Evolutionary conservation across 2,797 vertebrate species (phyloP), one percentile per base, ranked within the genome.

Genomic region (Oreochromis mossambicus): DNA sequence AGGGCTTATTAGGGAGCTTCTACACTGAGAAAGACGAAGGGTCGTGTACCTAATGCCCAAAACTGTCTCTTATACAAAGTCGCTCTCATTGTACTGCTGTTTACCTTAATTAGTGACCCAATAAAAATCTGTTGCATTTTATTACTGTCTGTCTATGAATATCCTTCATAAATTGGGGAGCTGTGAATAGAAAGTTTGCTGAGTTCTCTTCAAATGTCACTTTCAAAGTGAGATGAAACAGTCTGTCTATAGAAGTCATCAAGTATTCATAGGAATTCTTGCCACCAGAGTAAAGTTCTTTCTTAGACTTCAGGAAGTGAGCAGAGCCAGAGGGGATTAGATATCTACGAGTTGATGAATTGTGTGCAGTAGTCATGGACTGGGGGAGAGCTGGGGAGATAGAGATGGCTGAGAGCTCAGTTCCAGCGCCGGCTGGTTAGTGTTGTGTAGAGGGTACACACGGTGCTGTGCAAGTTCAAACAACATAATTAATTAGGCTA

Each of bases 401-500:
- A 95, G 94, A 95, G 94, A 94, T 93, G 94, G 92, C 93, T 93
- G 89, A 94, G 93, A 95, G 94, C 95, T 94, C 93, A 89, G 95
- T 94, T 95, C 94, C 93, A 94, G 96, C 94, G 94, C 91, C 92
- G 90, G 93, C 93, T 95, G 95, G 94, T 95, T 96, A 93, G 93
- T 89, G 96, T 96, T 95, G 95, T 96, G 95, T 95, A 94, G 95
- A 96, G 95, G 94, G 96, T 95, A 96, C 95, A 97, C 96, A 96
- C 83, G 54, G 88, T 86, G 92, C 95, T 87, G 93, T 88, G 89
- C 94, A 92, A 97, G 96, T 96, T 97, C 96, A 97, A 97, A 97
- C 96, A 97, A 94, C 93, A 93, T 96, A 96, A 96, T 97, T 97
- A 97, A 97, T 97, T 97, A 97, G 96, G 94, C 96, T 97, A 97